A percentile compares a stretch with the other conserved stretches of the same genome.
phyloP scores from a whole-genome alignment of 2,113 vertebrate species.

The Aspiorhynchus laticeps region DNA sequence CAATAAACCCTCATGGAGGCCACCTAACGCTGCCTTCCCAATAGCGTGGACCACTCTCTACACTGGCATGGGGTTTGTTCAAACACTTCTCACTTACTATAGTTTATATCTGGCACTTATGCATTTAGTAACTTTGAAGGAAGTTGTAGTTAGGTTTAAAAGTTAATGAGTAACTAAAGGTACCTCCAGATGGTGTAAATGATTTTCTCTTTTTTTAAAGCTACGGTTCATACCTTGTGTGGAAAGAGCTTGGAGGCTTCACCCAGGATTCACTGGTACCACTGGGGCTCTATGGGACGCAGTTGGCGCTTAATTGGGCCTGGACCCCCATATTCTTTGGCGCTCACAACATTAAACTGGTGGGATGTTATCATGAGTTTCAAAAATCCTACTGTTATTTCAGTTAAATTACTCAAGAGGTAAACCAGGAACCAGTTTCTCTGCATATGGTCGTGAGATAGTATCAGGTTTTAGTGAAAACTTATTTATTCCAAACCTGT shows the following conservation, averaged over 20 bases:
- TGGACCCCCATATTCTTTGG: slow-evolving; percentile 86
- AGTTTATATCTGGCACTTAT: too few relatives aligned
- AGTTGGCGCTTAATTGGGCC: slow-evolving; percentile 86
- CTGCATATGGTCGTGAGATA: neutral
- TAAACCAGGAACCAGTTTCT: slow-evolving; percentile 4
- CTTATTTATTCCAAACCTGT: neutral
- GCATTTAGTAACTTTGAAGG: neutral
- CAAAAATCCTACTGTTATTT: neutral
- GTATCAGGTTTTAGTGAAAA: neutral
- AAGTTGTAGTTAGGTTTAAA: neutral
- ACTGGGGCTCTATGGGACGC: slow-evolving; percentile 84
- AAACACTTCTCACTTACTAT: neutral
- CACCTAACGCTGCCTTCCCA: slow-evolving; percentile 77
- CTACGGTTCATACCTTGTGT: slow-evolving; percentile 89
- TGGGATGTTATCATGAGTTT: slow-evolving; percentile 53
- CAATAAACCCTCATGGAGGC: slow-evolving; percentile 84
- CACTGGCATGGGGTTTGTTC: slow-evolving; percentile 85
- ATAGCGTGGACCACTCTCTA: slow-evolving; percentile 84
- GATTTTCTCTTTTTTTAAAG: slow-evolving; percentile 61
- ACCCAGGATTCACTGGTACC: slow-evolving; percentile 78
- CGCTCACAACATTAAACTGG: slow-evolving; percentile 80
- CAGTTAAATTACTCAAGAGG: neutral
- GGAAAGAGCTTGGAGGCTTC: slow-evolving; percentile 87
- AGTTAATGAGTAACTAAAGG: neutral
- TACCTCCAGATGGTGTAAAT: neutral